Evolutionary conservation across 2,888 invertebrate genomes (phyloP).

Genomic region (Ethmia dodecea): DNA sequence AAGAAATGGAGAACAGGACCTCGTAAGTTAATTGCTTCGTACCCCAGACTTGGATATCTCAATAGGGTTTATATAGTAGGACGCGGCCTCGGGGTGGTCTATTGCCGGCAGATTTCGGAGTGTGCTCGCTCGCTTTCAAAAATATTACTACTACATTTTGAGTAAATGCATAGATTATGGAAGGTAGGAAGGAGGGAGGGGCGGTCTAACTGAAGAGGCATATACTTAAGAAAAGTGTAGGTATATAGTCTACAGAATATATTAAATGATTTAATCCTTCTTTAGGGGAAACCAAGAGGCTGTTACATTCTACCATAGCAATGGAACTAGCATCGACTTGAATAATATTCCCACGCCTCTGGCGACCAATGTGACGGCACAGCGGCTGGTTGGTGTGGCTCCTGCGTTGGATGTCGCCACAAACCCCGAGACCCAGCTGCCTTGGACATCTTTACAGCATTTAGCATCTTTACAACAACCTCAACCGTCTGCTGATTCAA

Average conservation of each 20-base stretch:
- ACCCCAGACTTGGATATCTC: background rate
- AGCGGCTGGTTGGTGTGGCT: slow-evolving; percentile 48
- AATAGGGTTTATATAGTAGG: too few relatives aligned
- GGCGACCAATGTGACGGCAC: slow-evolving; percentile 57
- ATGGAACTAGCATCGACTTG: slow-evolving; percentile 49
- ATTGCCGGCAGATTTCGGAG: too few relatives aligned
- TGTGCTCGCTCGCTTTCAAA: too few relatives aligned
- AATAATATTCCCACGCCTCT: slow-evolving; percentile 43
- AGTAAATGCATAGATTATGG: too few relatives aligned
- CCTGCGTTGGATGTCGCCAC: slow-evolving; percentile 22
- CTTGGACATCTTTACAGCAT: slow-evolving; percentile 29
- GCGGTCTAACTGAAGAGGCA: too few relatives aligned
- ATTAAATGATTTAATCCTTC: too few relatives aligned
- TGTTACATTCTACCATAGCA: slow-evolving; percentile 50
- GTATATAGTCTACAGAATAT: too few relatives aligned
- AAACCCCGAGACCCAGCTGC: slow-evolving; percentile 10
- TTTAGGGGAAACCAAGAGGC: slow-evolving; percentile 56
- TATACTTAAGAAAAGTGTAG: too few relatives aligned
- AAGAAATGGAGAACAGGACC: slow-evolving; percentile 27
- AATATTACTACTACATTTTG: too few relatives aligned
- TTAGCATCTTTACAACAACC: slow-evolving; percentile 14
- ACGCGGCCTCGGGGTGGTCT: too few relatives aligned
- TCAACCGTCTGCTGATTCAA: background rate
- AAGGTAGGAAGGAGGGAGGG: too few relatives aligned
- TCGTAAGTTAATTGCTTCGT: slow-evolving; percentile 20